A percentile compares a stretch with the other conserved stretches of the same genome.
Conservation (phyloP, 2,888 invertebrate species). For the Clitarchus hookeri region DNA sequence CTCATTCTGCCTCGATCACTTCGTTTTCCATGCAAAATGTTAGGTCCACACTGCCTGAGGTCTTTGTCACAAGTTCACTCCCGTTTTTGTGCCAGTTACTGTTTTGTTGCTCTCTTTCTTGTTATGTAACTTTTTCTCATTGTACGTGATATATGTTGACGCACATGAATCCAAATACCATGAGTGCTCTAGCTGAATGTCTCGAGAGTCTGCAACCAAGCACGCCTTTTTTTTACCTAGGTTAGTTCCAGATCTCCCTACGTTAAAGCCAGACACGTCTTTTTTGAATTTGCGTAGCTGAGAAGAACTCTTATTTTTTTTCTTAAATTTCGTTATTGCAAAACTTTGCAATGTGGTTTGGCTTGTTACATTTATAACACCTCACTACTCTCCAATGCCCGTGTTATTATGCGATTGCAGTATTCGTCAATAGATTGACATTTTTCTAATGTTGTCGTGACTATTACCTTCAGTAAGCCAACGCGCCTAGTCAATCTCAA, state of each 20-base stretch:
- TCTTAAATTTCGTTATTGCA: not conserved
- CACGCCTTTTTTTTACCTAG: not conserved
- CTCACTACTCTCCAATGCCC: not conserved
- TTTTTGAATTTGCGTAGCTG: not conserved
- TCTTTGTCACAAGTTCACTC: not conserved
- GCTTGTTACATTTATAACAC: not conserved
- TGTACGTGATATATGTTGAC: not conserved
- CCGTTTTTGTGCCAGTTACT: not conserved
- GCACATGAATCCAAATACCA: not conserved
- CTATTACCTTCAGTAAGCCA: too few relatives aligned
- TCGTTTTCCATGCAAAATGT: not conserved
- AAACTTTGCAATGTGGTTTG: not conserved
- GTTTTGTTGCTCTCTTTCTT: not conserved
- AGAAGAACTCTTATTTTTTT: not conserved
- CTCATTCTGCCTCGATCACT: not conserved
- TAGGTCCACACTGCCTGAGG: not conserved
- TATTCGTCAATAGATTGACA: too few relatives aligned
- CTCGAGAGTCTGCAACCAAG: not conserved
- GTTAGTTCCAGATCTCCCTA: not conserved
- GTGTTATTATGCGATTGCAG: too few relatives aligned
- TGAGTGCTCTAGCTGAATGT: not conserved
- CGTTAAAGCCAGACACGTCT: too few relatives aligned
- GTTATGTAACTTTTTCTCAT: not conserved
- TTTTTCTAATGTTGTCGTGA: too few relatives aligned
- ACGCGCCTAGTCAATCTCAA: too few relatives aligned